These are phyloP conservation scores for Anhinga rufa DNA, from an alignment of 2,113 vertebrate genomes.

Conservation along the genomic window DNA sequence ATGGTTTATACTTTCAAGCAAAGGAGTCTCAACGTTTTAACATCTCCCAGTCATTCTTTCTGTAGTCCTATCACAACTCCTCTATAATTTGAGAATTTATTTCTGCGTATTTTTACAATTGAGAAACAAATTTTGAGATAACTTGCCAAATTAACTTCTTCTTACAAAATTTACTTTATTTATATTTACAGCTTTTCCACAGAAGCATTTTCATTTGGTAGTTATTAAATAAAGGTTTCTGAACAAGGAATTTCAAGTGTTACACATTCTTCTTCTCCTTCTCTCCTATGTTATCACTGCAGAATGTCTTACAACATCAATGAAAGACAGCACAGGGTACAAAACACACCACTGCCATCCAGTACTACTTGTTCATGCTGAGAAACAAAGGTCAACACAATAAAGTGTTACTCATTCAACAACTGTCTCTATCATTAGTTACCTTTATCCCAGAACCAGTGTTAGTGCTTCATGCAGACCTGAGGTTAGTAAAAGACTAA, in stretches of 20 bases:
- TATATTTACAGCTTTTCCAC: background rate
- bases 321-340: slow-evolving; percentile 73
- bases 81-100: background rate
- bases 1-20: background rate
- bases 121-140: slow-evolving; percentile 7
- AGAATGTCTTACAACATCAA: slow-evolving; percentile 61
- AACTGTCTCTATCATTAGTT: slow-evolving; percentile 70
- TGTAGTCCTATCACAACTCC: background rate
- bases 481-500: slow-evolving; percentile 72
- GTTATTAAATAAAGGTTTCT: slow-evolving; percentile 1
- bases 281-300: slow-evolving; percentile 41
- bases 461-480: slow-evolving; percentile 85
- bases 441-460: slow-evolving; percentile 74
- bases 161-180: background rate
- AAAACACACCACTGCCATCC: slow-evolving; percentile 71
- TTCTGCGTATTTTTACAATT: background rate
- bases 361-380: slow-evolving; percentile 78
- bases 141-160: background rate
- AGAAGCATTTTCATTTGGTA: slow-evolving; percentile 23
- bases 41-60: background rate
- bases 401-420: slow-evolving; percentile 71
- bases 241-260: slow-evolving; percentile 40
- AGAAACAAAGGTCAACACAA: slow-evolving; percentile 75
- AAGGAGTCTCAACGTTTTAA: background rate
- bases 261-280: slow-evolving; percentile 54